Percentiles rank a stretch among this genome's conserved stretches.
These are phyloP conservation scores for Phalacrocorax carbo DNA, from an alignment of 2,113 vertebrate genomes.

Conservation along the genomic window DNA sequence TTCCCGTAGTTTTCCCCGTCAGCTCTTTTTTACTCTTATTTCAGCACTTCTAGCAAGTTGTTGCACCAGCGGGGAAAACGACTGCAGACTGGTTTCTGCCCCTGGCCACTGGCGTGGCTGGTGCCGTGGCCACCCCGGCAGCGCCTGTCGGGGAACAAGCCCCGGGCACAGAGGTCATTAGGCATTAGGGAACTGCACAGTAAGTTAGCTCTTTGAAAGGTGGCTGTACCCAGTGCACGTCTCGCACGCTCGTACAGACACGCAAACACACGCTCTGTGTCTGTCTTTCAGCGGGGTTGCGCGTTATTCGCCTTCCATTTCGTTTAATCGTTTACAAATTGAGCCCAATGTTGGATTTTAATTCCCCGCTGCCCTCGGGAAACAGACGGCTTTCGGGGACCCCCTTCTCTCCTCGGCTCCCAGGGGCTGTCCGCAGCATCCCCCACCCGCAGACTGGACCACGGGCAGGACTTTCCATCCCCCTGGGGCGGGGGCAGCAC, in stretches of 20 bases:
- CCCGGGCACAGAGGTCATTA: neutral
- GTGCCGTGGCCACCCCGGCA: neutral
- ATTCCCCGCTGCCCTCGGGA: neutral
- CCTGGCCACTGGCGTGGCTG: neutral
- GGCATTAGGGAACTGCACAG: neutral
- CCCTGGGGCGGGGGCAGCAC: neutral
- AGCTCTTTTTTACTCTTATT: neutral
- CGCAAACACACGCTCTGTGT: accelerated
- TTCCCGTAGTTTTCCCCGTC: neutral
- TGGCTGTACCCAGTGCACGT: neutral
- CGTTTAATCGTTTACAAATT: neutral
- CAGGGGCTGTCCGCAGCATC: neutral
- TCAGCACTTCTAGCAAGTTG: neutral
- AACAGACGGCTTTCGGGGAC: neutral
- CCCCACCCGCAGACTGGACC: accelerated
- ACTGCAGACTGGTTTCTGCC: neutral
- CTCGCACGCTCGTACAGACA: accelerated
- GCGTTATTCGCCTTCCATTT: neutral
- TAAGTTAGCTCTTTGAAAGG: neutral
- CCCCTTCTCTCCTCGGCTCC: neutral
- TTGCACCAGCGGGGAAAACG: neutral
- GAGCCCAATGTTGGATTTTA: neutral
- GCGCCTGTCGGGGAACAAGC: neutral
- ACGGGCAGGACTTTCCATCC: neutral
- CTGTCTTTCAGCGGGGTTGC: neutral